Conservation (phyloP, 2,888 invertebrate species). For the Aproaerema taeniolella region DNA sequence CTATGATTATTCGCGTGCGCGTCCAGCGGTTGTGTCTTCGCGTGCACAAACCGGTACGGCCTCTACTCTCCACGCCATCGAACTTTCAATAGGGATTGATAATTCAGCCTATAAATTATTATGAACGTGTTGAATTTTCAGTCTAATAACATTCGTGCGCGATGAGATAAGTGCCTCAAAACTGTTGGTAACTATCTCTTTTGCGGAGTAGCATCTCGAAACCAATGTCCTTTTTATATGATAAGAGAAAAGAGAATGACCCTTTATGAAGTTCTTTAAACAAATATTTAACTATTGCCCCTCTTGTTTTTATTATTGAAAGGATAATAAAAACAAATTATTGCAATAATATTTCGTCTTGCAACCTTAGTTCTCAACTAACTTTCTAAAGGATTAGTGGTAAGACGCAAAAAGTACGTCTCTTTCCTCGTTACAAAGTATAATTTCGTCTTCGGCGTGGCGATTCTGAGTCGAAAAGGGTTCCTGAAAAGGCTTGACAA, state of each 20-base stretch:
- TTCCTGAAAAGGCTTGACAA: constrained; percentile 45
- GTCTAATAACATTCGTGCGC: background rate
- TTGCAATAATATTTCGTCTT: too few species aligned
- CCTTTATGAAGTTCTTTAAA: too few species aligned
- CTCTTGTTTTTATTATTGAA: too few species aligned
- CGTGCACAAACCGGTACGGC: constrained; percentile 41
- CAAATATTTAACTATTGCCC: too few species aligned
- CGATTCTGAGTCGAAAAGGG: constrained; percentile 45
- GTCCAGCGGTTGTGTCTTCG: constrained; percentile 28
- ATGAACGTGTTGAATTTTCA: constrained; percentile 4
- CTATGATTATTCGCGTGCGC: constrained; percentile 29
- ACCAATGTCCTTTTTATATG: too few species aligned
- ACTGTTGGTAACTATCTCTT: too few species aligned
- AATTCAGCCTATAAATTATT: constrained; percentile 37
- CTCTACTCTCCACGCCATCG: constrained; percentile 32
- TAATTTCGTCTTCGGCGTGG: constrained; percentile 33
- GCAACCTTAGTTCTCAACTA: too few species aligned
- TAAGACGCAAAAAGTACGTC: constrained; percentile 14
- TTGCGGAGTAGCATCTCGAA: too few species aligned
- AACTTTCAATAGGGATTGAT: constrained; percentile 41
- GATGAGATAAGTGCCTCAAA: background rate
- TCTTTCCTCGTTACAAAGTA: constrained; percentile 34
- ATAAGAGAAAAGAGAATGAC: too few species aligned
- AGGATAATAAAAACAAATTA: too few species aligned
- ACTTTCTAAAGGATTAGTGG: constrained; percentile 25